These are phyloP conservation scores for Calonectris borealis DNA, from an alignment of 2,113 vertebrate genomes.

Conservation along the genomic window DNA sequence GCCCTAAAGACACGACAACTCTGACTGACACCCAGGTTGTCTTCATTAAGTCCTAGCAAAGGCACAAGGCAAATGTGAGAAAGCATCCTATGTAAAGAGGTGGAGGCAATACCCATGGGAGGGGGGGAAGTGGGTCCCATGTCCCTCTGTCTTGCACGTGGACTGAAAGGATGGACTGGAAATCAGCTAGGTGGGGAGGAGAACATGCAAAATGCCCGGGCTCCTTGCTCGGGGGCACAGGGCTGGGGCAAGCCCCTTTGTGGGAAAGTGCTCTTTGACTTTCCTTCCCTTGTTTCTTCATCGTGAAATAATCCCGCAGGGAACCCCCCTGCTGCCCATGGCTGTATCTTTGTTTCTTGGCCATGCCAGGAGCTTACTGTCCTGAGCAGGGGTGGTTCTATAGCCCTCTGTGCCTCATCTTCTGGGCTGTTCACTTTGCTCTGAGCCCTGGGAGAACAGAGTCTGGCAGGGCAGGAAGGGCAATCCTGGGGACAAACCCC, in stretches of 20 bases:
- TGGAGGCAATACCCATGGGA: not conserved
- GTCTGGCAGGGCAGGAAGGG: not conserved
- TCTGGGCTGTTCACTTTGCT: not conserved
- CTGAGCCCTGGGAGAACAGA: not conserved
- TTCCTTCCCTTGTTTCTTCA: not conserved
- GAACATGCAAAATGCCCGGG: not conserved
- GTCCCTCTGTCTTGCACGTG: accelerated
- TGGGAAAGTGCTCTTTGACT: not conserved
- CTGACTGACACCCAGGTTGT: not conserved
- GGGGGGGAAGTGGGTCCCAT: too few relatives aligned
- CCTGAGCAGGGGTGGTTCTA: not conserved
- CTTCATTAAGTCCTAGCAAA: not conserved
- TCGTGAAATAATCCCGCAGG: not conserved
- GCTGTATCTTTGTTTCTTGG: not conserved
- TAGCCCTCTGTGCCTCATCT: not conserved
- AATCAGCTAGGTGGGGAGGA: not conserved
- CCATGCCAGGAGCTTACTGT: not conserved
- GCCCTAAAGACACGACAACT: not conserved
- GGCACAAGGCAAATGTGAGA: not conserved
- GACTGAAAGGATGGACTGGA: not conserved
- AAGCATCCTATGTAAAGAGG: not conserved
- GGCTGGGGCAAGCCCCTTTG: not conserved
- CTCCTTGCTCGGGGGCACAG: not conserved
- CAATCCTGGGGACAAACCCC: not conserved
- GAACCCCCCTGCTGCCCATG: not conserved